Conservation (phyloP, 2,113 vertebrate genomes). For the Dendropsophus ebraccatus region DNA sequence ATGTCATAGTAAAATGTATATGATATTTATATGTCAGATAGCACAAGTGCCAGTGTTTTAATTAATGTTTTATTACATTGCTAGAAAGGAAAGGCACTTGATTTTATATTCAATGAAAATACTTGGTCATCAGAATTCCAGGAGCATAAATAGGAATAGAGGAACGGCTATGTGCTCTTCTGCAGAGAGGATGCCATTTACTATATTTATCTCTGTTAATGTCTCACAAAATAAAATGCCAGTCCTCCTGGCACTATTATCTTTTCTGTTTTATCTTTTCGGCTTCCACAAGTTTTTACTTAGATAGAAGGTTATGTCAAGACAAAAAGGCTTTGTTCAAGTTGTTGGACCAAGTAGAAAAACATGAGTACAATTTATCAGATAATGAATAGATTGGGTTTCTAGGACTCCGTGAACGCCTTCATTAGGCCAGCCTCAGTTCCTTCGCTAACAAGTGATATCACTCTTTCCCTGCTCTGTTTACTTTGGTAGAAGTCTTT, state of each 20-base stretch:
- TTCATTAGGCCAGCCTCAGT: too few relatives aligned
- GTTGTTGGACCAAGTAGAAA: background rate
- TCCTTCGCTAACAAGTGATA: too few relatives aligned
- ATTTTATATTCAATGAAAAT: background rate
- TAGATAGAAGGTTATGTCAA: background rate
- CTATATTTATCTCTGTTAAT: background rate
- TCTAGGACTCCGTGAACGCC: too few relatives aligned
- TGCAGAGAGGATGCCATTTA: background rate
- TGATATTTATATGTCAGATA: too few relatives aligned
- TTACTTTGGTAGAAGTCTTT: too few relatives aligned
- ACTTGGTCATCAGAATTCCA: background rate
- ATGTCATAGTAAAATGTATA: too few relatives aligned
- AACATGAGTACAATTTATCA: background rate
- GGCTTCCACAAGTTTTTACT: background rate
- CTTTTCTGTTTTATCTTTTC: background rate
- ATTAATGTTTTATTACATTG: background rate
- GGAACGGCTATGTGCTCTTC: background rate
- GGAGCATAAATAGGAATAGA: background rate
- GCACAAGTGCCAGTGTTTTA: background rate
- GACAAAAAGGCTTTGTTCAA: background rate
- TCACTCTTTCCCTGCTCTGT: too few relatives aligned
- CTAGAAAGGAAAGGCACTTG: background rate
- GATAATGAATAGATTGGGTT: too few relatives aligned
- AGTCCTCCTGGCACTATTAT: background rate
- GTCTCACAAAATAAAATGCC: background rate